Percentiles rank a stretch among this genome's conserved stretches.
Evolutionary conservation across 1,140 invertebrate species (phyloP).

Genomic region (Physella acuta): DNA sequence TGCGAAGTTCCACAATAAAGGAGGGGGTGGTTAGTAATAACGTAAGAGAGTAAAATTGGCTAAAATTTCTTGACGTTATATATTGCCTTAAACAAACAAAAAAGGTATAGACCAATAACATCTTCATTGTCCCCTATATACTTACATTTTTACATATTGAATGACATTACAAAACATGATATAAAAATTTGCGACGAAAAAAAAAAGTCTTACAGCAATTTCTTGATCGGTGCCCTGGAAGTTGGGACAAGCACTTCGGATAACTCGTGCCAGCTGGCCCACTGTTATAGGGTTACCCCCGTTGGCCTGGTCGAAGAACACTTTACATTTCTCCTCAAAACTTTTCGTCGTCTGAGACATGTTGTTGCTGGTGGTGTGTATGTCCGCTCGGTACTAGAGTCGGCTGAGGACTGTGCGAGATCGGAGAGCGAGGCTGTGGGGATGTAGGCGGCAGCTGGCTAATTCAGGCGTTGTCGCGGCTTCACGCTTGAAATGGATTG

Average conservation of each 20-base stretch:
- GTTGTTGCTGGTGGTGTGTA: background rate
- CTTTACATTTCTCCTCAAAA: slow-evolving; percentile 4
- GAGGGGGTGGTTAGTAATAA: background rate
- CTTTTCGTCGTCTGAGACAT: background rate
- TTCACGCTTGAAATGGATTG: no score
- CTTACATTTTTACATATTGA: background rate
- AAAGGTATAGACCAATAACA: background rate
- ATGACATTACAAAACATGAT: background rate
- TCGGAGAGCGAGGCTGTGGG: no score
- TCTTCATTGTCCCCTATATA: background rate
- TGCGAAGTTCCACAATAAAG: background rate
- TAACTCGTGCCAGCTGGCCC: background rate
- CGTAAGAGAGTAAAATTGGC: background rate
- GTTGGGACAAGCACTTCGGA: background rate
- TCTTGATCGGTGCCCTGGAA: slow-evolving; percentile 11
- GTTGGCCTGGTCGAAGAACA: background rate
- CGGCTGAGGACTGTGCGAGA: no score
- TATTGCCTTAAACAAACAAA: background rate
- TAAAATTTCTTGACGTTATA: background rate
- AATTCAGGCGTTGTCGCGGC: no score
- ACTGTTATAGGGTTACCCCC: slow-evolving; percentile 4
- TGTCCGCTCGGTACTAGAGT: no score
- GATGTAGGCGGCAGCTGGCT: no score
- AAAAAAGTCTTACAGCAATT: slow-evolving; percentile 6
- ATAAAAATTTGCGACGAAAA: background rate